Evolutionary conservation across 2,888 invertebrate species (phyloP).

Genomic region (Tinea semifulvella): DNA sequence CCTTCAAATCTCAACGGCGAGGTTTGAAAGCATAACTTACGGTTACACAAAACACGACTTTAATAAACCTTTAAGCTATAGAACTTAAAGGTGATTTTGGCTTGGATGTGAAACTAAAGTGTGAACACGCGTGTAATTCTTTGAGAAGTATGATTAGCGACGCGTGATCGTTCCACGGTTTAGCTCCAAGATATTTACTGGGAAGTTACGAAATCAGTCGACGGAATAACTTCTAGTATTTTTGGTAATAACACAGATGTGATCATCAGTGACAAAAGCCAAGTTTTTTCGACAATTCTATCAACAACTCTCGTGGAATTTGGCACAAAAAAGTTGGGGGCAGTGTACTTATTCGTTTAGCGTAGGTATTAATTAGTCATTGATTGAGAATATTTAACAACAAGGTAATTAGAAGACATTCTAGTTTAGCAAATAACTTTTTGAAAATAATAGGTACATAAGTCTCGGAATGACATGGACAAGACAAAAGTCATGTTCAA

Average conservation of each 20-base stretch:
- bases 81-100: neutral
- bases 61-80: neutral
- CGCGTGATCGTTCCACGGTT: conserved; percentile 48
- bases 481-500: too few species aligned
- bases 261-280: neutral
- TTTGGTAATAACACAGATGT: conserved; percentile 2
- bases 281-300: neutral
- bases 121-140: conserved; percentile 15
- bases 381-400: too few species aligned
- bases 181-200: conserved; percentile 34
- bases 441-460: too few species aligned
- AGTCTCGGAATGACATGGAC: too few species aligned
- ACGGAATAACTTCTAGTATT: conserved; percentile 41
- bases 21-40: neutral
- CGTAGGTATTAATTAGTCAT: too few species aligned
- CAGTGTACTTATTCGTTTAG: too few species aligned
- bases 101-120: neutral
- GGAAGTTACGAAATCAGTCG: conserved; percentile 41
- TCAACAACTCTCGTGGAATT: too few species aligned
- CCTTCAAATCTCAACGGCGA: conserved; percentile 1
- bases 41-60: neutral
- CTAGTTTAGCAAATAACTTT: too few species aligned
- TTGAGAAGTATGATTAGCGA: conserved; percentile 26
- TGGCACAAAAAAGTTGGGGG: too few species aligned
- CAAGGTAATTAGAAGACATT: too few species aligned